Percentiles rank a stretch among this genome's conserved stretches.
Evolutionary conservation across 2,113 vertebrate species (phyloP).

Genomic region (Empidonax alnorum): DNA sequence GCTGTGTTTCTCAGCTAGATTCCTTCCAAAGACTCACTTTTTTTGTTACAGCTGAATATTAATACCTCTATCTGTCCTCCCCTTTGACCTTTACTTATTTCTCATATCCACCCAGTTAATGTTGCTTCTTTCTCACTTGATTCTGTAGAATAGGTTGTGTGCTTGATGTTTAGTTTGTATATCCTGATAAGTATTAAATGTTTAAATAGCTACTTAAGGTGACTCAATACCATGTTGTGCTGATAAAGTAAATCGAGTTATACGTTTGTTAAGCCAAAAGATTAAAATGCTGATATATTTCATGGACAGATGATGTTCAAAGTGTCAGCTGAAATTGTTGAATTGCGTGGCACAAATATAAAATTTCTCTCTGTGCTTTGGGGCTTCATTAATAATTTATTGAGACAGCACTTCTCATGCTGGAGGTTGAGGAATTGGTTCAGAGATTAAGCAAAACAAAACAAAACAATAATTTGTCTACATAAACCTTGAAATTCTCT

Average conservation of each 20-base stretch:
- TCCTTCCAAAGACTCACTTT: not conserved
- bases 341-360: not conserved
- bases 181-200: not conserved
- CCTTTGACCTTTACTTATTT: slow-evolving; percentile 3
- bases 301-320: not conserved
- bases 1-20: not conserved
- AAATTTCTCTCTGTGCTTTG: not conserved
- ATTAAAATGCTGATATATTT: not conserved
- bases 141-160: not conserved
- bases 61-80: not conserved
- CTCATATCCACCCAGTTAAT: not conserved
- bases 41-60: not conserved
- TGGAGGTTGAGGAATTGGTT: not conserved
- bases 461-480: not conserved
- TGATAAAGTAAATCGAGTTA: not conserved
- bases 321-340: rapidly evolving
- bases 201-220: not conserved
- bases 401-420: not conserved
- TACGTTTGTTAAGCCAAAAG: not conserved
- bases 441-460: not conserved
- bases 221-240: not conserved
- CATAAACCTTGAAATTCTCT: not conserved
- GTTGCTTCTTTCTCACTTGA: not conserved
- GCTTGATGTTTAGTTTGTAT: not conserved
- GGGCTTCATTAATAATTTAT: not conserved